Evolutionary conservation across 2,888 invertebrate species (phyloP), one percentile per base, ranked within the genome.

Genomic region (Chrysolina haemoptera): DNA sequence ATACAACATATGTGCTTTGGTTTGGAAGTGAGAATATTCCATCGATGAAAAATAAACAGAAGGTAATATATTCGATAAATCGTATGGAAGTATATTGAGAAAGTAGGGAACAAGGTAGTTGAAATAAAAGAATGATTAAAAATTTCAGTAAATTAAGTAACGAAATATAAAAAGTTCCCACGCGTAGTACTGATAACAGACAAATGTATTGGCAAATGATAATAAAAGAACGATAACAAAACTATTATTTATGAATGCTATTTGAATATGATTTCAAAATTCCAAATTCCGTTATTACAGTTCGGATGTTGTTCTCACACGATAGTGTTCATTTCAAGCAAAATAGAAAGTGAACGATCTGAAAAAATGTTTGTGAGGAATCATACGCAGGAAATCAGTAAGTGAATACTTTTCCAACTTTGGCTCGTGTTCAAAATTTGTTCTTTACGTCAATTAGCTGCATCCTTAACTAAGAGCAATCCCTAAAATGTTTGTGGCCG

Each of bases 131-230:
- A 5, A 43, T 6, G 8, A 3, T 35, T 0, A 35, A 35, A 8
- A 35, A 35, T 0, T 5, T 14, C 43, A 43, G 14, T 0, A 43
- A 43, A 43, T 14, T 43, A 12, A 14, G 14, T 8, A 43, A 43
- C 43, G 14, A 43, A 12, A 43, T 14, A 43, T 43, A 43, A 43
- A 43, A 5, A 16, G 18, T 50, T 50, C 12, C 20, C 53, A 20
- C 11, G 53, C 20, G 20, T 10, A 9, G 4, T 53, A 53, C 11
- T 18, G 11, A 20, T 53, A 11, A 10, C 53, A 20, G 20, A 20
- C 18, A 53, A 53, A 53, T 20, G 53, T 18, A 53, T 53, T 20
- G 53, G 53, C 53, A 53, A 53, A 12, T 53, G 11, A 53, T 53
- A 20, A 11, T 53, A 20, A 53, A 11, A 53, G 4, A 18, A 16